A percentile compares a stretch with the other conserved stretches of the same genome.
Conservation (phyloP, 2,113 vertebrate genomes). For the Colistium nudipinnis region DNA sequence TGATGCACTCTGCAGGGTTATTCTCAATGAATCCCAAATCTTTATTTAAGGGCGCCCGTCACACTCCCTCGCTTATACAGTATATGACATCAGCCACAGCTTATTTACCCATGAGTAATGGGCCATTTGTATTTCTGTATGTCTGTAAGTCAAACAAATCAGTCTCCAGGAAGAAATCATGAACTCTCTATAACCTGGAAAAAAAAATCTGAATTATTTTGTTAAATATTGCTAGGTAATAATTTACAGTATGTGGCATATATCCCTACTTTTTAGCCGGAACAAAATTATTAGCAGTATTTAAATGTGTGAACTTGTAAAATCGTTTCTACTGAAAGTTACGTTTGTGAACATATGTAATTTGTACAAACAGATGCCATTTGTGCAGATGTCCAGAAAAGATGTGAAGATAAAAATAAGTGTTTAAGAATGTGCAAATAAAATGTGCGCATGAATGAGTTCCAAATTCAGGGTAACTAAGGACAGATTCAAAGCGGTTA, state of each 20-base stretch:
- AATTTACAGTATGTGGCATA: background rate
- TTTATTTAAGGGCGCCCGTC: constrained; percentile 55
- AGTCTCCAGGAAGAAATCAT: constrained; percentile 23
- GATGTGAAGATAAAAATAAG: background rate
- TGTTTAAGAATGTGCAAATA: too few relatives aligned
- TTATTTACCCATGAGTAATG: constrained; percentile 35
- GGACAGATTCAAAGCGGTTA: background rate
- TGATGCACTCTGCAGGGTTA: constrained; percentile 11
- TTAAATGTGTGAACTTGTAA: background rate
- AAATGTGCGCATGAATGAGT: background rate
- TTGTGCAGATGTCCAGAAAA: background rate
- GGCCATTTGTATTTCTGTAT: constrained; percentile 48
- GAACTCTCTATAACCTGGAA: constrained; percentile 8
- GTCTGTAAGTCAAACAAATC: constrained; percentile 47
- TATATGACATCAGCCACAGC: constrained; percentile 64
- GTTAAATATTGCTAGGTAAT: constrained; percentile 20
- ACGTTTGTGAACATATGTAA: background rate
- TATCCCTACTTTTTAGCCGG: background rate
- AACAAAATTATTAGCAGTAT: background rate
- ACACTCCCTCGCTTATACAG: constrained; percentile 39
- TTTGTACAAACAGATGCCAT: background rate
- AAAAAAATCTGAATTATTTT: too few relatives aligned
- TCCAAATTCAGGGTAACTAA: background rate
- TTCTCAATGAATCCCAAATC: constrained; percentile 47
- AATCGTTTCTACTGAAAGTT: background rate